Base-by-base conservation (phyloP, 2,888 invertebrate species). In the Caenorhabditis sp. region DNA sequence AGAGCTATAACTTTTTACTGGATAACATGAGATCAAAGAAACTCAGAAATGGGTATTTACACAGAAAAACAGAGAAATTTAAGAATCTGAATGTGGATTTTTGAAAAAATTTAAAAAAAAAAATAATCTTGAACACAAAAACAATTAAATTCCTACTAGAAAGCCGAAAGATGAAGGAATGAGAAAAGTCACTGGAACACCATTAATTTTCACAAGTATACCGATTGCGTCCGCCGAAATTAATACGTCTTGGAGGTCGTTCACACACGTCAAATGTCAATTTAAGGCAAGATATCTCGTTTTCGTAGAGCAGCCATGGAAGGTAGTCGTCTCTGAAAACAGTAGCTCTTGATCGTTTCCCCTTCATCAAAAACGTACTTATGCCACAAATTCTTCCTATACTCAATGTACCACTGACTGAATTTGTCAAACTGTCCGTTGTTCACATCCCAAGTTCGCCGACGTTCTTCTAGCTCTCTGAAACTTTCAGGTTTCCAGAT, bases 261-360 rank as follows among this genome's bases (percentile, higher is more conserved):
- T 91, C 91, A 60, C 91, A 91, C 8, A 91, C 90, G 80, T 91
- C 91, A 70, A 91, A 92, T 13, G 91, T 90, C 74, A 92, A 70
- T 67, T 90, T 87, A 24, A 91, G 83, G 62, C 91, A 91, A 13
- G 90, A 89, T 47, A 92, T 88, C 80, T 92, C 90, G 76, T 91
- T 91, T 69, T 90, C 90, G 76, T 90, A 91, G 15, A 90, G 69
- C 11, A 91, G 82, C 91, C 91, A 91, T 20, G 91, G 91, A 35
- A 91, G 84, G 68, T 91, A 91, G 58, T 91, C 91, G 51, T 91
- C 90, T 79, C 89, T 91, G 79, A 53, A 89, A 81, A 15, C 15
- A 26, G n/a, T 26, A 55, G 32, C 9, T 32, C 32, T 9, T 32
- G 22, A 26, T n/a, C n/a, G 26, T 24, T 6, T 50, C 8, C 32